Evolutionary conservation across 1,140 invertebrate species (phyloP).

Genomic region (Drosophila sturtevanti): DNA sequence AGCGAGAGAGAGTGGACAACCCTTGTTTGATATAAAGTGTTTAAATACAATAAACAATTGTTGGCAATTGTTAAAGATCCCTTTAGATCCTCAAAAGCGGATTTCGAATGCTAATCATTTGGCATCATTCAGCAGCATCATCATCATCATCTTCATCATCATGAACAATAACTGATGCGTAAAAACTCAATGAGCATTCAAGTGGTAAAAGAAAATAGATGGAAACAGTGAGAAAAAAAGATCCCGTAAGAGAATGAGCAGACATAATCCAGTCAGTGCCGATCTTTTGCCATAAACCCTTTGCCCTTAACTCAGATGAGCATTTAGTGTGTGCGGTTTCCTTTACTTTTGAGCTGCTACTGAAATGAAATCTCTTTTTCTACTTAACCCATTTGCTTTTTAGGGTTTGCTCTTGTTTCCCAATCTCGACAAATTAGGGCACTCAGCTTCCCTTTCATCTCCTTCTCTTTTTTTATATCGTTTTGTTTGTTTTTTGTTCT

Average conservation of each 20-base stretch:
- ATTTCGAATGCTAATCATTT: constrained; percentile 69
- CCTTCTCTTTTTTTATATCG: constrained; percentile 59
- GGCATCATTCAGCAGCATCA: background rate
- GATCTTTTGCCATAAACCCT: constrained; percentile 54
- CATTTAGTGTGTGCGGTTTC: constrained; percentile 72
- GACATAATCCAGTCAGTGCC: constrained; percentile 78
- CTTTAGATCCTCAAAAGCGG: constrained; percentile 65
- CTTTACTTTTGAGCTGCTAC: background rate
- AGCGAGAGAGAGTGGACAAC: constrained; percentile 43
- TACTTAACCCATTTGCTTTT: constrained; percentile 71
- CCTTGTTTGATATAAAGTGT: constrained; percentile 47
- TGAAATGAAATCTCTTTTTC: constrained; percentile 32
- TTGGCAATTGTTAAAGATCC: constrained; percentile 57
- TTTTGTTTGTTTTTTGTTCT: constrained; percentile 57
- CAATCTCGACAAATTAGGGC: constrained; percentile 76
- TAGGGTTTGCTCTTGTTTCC: constrained; percentile 45
- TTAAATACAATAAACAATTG: constrained; percentile 43
- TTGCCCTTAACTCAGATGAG: constrained; percentile 39
- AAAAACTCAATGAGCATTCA: constrained; percentile 72
- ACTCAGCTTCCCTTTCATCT: constrained; percentile 56
- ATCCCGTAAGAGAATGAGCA: constrained; percentile 7
- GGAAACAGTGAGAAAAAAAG: constrained; percentile 10
- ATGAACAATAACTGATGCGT: constrained; percentile 41
- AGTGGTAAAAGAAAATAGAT: constrained; percentile 39
- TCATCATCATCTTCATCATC: background rate